Conservation (phyloP, 2,113 vertebrate species). For the Myodes glareolus region DNA sequence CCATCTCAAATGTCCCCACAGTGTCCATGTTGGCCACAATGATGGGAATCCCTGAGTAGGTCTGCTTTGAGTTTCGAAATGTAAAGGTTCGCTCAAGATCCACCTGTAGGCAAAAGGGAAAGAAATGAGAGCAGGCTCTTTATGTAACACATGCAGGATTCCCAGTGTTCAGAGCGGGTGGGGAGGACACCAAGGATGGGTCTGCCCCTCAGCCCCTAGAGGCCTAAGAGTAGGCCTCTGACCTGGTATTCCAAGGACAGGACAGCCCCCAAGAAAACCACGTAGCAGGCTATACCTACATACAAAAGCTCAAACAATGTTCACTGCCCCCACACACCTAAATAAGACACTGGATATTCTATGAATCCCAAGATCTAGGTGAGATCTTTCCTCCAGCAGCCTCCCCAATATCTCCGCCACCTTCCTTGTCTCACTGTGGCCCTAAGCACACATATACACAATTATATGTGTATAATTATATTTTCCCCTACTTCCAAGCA, state of each 20-base stretch:
- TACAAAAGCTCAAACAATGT: background rate
- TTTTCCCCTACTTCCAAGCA: background rate
- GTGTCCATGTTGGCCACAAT: conserved; percentile 99
- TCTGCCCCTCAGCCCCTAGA: background rate
- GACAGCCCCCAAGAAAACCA: background rate
- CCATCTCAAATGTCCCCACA: conserved; percentile 99
- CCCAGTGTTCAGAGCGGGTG: background rate
- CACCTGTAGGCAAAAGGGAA: conserved; percentile 85
- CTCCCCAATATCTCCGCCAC: background rate
- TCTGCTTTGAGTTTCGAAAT: conserved; percentile 99
- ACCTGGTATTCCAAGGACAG: background rate
- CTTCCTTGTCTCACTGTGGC: background rate
- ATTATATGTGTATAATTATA: no score
- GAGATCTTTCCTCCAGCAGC: background rate
- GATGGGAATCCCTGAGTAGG: conserved; percentile 96
- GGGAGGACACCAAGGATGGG: background rate
- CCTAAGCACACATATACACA: background rate
- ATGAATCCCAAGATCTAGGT: rapidly evolving
- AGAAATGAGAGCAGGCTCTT: background rate
- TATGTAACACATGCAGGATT: rapidly evolving
- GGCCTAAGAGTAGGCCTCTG: background rate
- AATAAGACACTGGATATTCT: background rate
- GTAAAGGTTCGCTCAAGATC: conserved; percentile 95
- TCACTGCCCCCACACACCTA: background rate
- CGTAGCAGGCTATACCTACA: background rate